Evolutionary conservation across 2,888 invertebrate species (phyloP), one percentile per base, ranked within the genome.

Genomic region (Spicauda simplicius): DNA sequence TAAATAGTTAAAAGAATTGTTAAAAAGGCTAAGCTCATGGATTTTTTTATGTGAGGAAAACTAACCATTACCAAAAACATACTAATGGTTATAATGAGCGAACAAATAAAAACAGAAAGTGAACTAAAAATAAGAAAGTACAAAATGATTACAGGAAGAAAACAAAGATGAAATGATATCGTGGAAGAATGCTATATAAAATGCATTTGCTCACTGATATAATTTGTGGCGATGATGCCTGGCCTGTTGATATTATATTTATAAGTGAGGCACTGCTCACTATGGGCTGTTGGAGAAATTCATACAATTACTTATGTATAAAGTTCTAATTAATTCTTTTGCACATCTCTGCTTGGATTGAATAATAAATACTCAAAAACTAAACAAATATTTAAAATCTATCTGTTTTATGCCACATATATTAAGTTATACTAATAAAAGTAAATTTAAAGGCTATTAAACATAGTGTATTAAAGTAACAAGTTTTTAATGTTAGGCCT

Each of bases 201-300:
- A 74, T 25, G 25, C 25, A 25, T 25, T 25, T 77, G 91, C 92
- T 92, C 92, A 92, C 92, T 79, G 91, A 85, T 76, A 91, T 77
- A 68, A 91, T 85, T 76, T 92, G 92, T 72, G 92, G 92, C 64
- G 92, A 89, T 16, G 92, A 90, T 41, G 92, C 92, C 83, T 92
- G 92, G 69, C 92, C 92, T 12, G 92, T 92, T 25, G 92, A 93
- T 85, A 93, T 93, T 72, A 93, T 93, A 87, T 93, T 93, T 86
- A 93, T 92, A 80, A 93, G 83, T 72, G 92, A 91, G 75, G 88
- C 90, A 86, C 91, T 91, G 91, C 91, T 89, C 71, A 77, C 87
- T 81, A 91, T 87, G 50, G 92, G 92, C 92, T 92, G 92, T 84
- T 74, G 84, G 80, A 77, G 78, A 82, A 84, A 82, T 80, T 74